A percentile compares a stretch with the other conserved stretches of the same genome.
Evolutionary conservation across 2,888 invertebrate genomes (phyloP).

Genomic region (Ichneumon xanthorius): DNA sequence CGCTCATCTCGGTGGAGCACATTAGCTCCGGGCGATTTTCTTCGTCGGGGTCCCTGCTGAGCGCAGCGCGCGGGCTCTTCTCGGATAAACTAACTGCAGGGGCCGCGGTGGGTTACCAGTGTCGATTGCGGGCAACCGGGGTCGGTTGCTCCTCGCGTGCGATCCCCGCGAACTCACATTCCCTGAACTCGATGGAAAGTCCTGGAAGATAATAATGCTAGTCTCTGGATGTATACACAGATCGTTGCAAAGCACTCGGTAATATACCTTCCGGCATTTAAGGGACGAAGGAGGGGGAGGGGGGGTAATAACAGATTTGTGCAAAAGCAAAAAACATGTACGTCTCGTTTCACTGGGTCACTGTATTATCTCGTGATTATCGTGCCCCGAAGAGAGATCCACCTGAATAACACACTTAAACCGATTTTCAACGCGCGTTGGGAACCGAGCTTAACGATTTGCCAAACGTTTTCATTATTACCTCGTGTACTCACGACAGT

Average conservation of each 20-base stretch:
- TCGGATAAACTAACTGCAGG: conserved; percentile 26
- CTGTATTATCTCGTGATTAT: conserved; percentile 8
- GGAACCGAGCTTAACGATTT: not conserved
- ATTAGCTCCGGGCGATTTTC: conserved; percentile 59
- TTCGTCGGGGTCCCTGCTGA: conserved; percentile 8
- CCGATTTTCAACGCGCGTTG: not conserved
- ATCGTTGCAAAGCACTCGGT: conserved; percentile 45
- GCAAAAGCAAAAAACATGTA: not conserved
- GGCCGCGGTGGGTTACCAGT: conserved; percentile 35
- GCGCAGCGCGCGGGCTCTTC: not conserved
- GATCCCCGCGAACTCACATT: conserved; percentile 60
- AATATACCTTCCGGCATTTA: conserved; percentile 12
- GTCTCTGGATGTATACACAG: not conserved
- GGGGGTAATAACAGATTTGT: conserved; percentile 2
- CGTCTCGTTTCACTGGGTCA: conserved; percentile 6
- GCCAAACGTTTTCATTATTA: not conserved
- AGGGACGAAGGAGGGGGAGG: not conserved
- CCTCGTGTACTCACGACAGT: not conserved
- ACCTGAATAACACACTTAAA: not conserved
- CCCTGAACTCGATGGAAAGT: conserved; percentile 57
- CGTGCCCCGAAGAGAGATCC: not conserved
- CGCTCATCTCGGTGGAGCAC: conserved; percentile 16
- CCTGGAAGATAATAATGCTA: not conserved
- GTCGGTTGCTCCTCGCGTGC: conserved; percentile 36
- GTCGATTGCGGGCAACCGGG: conserved; percentile 21